phyloP scores from a whole-genome alignment of 2,797 vertebrate species.

The Darevskia nairensis region DNA sequence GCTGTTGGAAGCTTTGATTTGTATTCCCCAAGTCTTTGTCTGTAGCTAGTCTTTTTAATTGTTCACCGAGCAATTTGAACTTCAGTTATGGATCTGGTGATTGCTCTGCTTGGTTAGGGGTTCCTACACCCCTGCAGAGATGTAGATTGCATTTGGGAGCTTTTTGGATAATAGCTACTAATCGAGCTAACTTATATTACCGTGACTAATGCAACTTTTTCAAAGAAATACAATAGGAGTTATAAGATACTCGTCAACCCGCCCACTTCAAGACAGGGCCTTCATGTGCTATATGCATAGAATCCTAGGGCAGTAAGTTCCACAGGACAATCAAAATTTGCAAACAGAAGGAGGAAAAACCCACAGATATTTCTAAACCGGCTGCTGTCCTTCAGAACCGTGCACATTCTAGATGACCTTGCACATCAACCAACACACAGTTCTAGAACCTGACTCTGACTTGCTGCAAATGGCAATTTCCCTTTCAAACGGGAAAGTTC shows the following conservation, averaged over 20 bases:
- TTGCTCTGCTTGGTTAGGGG: conserved; percentile 31
- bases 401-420: background rate
- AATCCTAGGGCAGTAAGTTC: background rate
- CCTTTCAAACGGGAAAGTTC: background rate
- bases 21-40: conserved; percentile 11
- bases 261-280: background rate
- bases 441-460: background rate
- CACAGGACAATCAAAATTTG: background rate
- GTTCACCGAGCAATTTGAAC: conserved; percentile 26
- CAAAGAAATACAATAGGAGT: background rate
- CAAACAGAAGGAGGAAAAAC: no score
- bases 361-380: background rate
- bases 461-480: background rate
- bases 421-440: background rate
- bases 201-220: background rate
- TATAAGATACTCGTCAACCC: background rate
- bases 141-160: conserved; percentile 32
- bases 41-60: conserved; percentile 18
- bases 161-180: conserved; percentile 25
- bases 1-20: conserved; percentile 18
- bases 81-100: conserved; percentile 22
- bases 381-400: background rate
- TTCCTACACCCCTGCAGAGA: conserved; percentile 26
- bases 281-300: background rate
- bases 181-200: conserved; percentile 18